phyloP scores from a whole-genome alignment of 2,797 vertebrate genomes.

The Sebastes vulpes region DNA sequence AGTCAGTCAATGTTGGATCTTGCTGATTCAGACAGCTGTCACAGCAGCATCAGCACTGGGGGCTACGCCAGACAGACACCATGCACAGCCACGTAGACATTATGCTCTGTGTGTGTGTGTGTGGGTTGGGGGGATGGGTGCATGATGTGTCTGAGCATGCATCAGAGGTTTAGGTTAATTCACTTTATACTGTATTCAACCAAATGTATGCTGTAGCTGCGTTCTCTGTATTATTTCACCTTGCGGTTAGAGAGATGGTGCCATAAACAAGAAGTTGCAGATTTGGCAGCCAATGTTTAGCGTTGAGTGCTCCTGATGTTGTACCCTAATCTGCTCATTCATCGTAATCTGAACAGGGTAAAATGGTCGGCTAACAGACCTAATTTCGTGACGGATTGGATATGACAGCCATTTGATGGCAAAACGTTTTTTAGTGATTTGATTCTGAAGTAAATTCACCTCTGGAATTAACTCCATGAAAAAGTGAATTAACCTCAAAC shows the following conservation, averaged over 20 bases:
- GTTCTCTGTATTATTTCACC: neutral
- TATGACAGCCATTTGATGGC: constrained; percentile 26
- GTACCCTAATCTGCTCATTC: constrained; percentile 27
- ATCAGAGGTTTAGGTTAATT: constrained; percentile 25
- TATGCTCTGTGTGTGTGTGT: constrained; percentile 30
- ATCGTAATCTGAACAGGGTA: constrained; percentile 12
- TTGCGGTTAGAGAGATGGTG: neutral
- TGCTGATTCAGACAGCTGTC: constrained; percentile 82
- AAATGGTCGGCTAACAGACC: neutral
- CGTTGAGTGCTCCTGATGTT: constrained; percentile 21
- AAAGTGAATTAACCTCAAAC: constrained; percentile 38
- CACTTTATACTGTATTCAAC: constrained; percentile 1
- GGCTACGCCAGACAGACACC: constrained; percentile 58
- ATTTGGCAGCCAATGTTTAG: constrained; percentile 21
- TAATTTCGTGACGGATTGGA: constrained; percentile 30
- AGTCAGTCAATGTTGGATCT: constrained; percentile 49
- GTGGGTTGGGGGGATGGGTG: neutral
- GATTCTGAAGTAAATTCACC: constrained; percentile 30
- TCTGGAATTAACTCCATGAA: constrained; percentile 11
- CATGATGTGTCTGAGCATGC: constrained; percentile 22
- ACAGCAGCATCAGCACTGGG: constrained; percentile 65
- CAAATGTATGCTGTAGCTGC: neutral
- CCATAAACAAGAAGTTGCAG: neutral
- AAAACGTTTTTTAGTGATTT: constrained; percentile 28
- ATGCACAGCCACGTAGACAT: constrained; percentile 47